Base-by-base conservation (phyloP, 2,888 invertebrate genomes). In the Diachrysia chrysitis region DNA sequence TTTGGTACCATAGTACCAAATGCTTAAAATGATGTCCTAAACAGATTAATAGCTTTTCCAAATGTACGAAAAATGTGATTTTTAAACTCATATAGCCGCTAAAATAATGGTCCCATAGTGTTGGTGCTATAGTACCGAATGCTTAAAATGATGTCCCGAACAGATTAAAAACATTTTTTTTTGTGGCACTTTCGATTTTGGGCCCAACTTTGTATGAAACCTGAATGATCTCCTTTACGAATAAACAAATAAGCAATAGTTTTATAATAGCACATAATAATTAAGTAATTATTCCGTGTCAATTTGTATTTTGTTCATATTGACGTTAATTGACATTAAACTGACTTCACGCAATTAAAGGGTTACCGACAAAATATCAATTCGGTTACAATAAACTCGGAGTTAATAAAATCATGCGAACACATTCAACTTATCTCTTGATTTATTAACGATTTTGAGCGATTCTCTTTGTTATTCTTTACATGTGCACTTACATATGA, bases 291-390 rank as follows among this genome's bases (percentile, higher is more conserved):
- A 48, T 21, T 51, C 12, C 19, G 3, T 21, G 21, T 51, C 48
- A 51, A 10, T 51, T 51, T 3, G 48, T 51, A 21, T 19, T 48
- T 12, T 21, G 48, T 51, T 51, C 5, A 51, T 12, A 21, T 51
- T 51, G 48, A 51, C 48, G 21, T 51, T 51, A 21, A 51, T 51
- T 51, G 48, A 12, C 48, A 19, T 51, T 4, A 51, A 51, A 21
- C 48, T 21, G 48, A 51, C 21, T 19, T 51, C 3, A 19, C 12
- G 12, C 48, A 51, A 21, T 51, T 12, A 51, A 51, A 21, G 48
- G 48, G 48, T 21, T 21, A 51, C 21, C 48, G 19, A 51, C 21
- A 4, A 19, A 4, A 46, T 17, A 46, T 46, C 0, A 46, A 51
- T 51, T 51, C 4, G 48, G 21, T 17, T 10, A 32, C 32, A 32